Base-by-base conservation (phyloP, 2,888 invertebrate species). In the Epistrophe eligans region DNA sequence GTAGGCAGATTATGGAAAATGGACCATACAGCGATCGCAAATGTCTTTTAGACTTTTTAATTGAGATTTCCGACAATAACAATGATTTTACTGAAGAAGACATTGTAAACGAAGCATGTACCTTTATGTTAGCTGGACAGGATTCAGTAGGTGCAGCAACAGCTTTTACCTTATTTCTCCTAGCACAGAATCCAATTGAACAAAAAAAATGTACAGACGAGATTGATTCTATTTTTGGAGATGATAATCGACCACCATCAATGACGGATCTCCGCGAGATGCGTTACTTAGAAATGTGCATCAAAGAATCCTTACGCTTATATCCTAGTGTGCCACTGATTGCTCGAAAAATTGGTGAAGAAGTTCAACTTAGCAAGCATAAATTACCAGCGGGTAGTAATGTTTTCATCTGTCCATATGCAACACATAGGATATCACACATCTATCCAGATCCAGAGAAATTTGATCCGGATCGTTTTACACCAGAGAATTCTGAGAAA, bases 251-350 rank as follows among this genome's bases (percentile, higher is more conserved):
- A 7, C 89, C 93, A 1, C 94, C 94, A 0, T 94, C 93, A 4
- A 93, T 94, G 91, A 93, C 93, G n/a, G 95, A 95, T 88, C 90
- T 96, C 55, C 92, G 94, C 11, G 93, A 94, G 77, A 94, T 96
- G 95, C 93, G 94, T 50, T 96, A 95, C 89, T 91, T 96, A 88
- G 96, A 96, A 89, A 94, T 95, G 91, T 96, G 95, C 89, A 95
- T 96, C 60, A 96, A 96, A 90, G 96, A 96, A 91, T 93, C 95
- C 0, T 89, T 96, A 76, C 93, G 96, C 32, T 88, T 93, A 1
- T 93, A 92, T 89, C 93, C 93, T 35, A 93, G 93, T 85, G 93
- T 93, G 2, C 93, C 93, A 3, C 70, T 93, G 5, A 91, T 93
- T 11, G 93, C 93, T 1, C 91, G 93, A 3, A 91, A 92, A 74